phyloP scores from a whole-genome alignment of 1,140 invertebrate genomes.

The Listronotus oregonensis region DNA sequence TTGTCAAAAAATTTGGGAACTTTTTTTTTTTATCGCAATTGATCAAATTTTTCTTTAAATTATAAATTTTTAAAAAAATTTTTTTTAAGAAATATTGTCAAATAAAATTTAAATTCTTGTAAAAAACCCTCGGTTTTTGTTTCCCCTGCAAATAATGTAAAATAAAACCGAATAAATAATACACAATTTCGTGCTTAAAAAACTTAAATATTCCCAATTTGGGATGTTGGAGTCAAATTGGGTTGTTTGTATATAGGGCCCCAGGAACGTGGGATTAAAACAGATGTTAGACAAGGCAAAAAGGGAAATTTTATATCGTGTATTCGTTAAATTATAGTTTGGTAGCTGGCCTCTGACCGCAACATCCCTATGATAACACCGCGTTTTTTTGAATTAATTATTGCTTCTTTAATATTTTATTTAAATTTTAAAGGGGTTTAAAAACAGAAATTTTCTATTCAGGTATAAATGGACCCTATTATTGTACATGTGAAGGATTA shows the following conservation, averaged over 20 bases:
- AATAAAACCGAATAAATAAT: conserved; percentile 7
- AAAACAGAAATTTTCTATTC: too few relatives aligned
- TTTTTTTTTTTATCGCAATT: too few relatives aligned
- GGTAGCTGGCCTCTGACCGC: conserved; percentile 28
- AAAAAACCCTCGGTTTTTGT: too few relatives aligned
- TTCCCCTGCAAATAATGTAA: neutral
- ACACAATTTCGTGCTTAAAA: neutral
- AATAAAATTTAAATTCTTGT: too few relatives aligned
- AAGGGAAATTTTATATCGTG: conserved; percentile 5
- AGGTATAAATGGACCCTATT: too few relatives aligned
- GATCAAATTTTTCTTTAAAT: too few relatives aligned
- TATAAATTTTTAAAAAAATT: too few relatives aligned
- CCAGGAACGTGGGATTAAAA: conserved; percentile 17
- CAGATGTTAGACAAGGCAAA: conserved; percentile 17
- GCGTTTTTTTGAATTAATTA: conserved; percentile 12
- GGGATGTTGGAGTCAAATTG: conserved; percentile 11
- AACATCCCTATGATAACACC: conserved; percentile 19
- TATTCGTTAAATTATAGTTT: conserved; percentile 26
- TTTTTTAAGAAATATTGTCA: too few relatives aligned
- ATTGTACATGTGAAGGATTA: too few relatives aligned
- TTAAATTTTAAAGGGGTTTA: too few relatives aligned
- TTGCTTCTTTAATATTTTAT: neutral
- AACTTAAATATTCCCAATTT: conserved; percentile 27
- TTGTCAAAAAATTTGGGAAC: too few relatives aligned
- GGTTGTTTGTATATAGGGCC: conserved; percentile 27